Conservation (phyloP, 1,140 invertebrate species). For the Neotoxoptera formosana region DNA sequence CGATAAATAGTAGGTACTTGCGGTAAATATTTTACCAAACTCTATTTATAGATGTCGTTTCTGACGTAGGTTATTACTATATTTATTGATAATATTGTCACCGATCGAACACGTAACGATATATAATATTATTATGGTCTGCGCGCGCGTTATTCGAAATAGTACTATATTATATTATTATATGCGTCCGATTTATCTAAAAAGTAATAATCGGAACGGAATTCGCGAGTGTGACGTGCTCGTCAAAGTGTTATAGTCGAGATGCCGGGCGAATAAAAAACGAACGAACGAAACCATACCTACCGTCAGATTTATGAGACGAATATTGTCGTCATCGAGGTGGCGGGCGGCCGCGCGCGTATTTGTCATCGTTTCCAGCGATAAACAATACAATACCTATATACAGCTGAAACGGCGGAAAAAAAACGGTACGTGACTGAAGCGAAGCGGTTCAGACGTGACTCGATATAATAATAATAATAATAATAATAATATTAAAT, state of each 20-base stretch:
- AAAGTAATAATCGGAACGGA: neutral
- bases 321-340: neutral
- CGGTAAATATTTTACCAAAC: too few species aligned
- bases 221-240: neutral
- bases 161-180: too few species aligned
- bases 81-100: too few species aligned
- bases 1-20: too few species aligned
- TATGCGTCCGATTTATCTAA: neutral
- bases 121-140: too few species aligned
- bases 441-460: neutral
- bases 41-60: too few species aligned
- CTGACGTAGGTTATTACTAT: too few species aligned
- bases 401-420: neutral
- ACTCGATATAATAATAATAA: neutral
- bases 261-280: neutral
- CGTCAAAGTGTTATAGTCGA: neutral
- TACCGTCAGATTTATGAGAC: neutral
- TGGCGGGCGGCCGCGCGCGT: neutral
- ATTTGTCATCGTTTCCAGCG: constrained; percentile 1
- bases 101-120: too few species aligned
- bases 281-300: neutral
- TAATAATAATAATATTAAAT: neutral
- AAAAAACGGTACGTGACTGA: neutral
- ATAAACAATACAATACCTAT: neutral
- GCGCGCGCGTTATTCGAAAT: too few species aligned